phyloP scores from a whole-genome alignment of 2,113 vertebrate species.

The Neomonachus schauinslandi region DNA sequence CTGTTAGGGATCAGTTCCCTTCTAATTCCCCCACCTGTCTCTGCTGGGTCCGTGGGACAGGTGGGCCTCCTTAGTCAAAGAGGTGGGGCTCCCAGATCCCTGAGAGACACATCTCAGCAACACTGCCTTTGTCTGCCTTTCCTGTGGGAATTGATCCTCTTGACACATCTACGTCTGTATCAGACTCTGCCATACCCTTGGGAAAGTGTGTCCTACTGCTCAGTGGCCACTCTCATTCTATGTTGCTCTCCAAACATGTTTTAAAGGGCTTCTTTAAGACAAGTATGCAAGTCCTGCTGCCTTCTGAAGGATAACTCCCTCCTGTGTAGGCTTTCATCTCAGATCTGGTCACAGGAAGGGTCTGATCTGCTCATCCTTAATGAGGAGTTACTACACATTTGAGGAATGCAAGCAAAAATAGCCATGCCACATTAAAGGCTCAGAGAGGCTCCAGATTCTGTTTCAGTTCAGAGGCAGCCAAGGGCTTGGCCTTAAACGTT shows the following conservation, averaged over 20 bases:
- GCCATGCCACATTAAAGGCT: not conserved
- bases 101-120: not conserved
- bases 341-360: not conserved
- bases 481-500: not conserved
- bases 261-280: not conserved
- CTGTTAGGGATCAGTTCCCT: not conserved
- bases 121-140: not conserved
- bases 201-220: not conserved
- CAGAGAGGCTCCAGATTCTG: not conserved
- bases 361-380: not conserved
- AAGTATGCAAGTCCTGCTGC: not conserved
- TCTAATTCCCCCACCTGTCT: not conserved
- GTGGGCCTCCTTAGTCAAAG: not conserved
- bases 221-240: not conserved
- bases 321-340: not conserved
- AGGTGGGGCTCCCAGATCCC: not conserved
- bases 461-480: not conserved
- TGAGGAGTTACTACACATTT: not conserved
- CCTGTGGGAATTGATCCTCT: not conserved
- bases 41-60: not conserved
- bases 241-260: not conserved
- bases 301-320: not conserved
- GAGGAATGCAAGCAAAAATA: not conserved
- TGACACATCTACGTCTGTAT: not conserved
- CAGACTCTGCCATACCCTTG: not conserved